Conservation (phyloP, 2,113 vertebrate genomes). For the Scopus umbretta region DNA sequence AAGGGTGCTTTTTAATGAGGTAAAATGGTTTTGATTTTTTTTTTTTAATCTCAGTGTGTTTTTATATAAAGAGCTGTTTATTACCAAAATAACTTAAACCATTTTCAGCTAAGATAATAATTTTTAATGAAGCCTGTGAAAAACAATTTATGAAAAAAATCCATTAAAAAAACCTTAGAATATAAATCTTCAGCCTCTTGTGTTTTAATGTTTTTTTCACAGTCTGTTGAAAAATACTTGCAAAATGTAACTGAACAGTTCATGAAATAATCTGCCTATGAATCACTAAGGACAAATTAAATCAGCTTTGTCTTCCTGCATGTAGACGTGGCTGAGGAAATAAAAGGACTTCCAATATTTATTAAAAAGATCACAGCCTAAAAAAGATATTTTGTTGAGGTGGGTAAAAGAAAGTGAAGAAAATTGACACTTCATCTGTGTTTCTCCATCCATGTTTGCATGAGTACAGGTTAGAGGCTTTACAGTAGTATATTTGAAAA, state of each 20-base stretch:
- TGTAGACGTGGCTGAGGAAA: background rate
- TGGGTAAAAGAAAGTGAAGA: background rate
- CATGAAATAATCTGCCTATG: background rate
- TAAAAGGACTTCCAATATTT: background rate
- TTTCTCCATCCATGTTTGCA: background rate
- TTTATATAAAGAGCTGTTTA: background rate
- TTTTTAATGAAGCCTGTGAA: background rate
- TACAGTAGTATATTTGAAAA: background rate
- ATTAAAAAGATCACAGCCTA: background rate
- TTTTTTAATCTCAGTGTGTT: background rate
- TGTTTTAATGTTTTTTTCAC: background rate
- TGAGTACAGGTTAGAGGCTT: background rate
- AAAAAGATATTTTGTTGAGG: background rate
- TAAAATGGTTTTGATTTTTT: background rate
- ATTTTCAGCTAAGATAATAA: background rate
- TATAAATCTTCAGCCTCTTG: background rate
- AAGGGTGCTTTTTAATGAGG: background rate
- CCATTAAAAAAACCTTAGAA: background rate
- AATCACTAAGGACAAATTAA: background rate
- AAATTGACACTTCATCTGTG: background rate
- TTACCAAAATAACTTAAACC: background rate
- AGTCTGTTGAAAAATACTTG: background rate
- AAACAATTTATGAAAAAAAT: background rate
- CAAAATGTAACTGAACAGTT: background rate
- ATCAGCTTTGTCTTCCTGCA: background rate